Percentiles rank a stretch among this genome's conserved stretches.
Conservation (phyloP, 2,113 vertebrate genomes). For the Thunnus maccoyii region DNA sequence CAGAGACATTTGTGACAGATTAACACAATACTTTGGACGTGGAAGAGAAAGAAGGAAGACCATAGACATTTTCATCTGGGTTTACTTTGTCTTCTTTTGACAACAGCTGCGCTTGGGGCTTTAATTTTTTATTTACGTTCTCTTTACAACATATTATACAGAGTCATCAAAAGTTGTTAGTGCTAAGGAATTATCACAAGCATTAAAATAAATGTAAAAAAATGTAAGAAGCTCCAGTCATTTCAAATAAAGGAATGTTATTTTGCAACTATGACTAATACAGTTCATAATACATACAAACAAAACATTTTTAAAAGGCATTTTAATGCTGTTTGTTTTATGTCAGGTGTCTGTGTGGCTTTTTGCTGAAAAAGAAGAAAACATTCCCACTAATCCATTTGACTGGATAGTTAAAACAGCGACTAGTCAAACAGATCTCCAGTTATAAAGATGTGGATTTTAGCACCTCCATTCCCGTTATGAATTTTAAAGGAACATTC, state of each 20-base stretch:
- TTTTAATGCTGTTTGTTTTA: constrained; percentile 75
- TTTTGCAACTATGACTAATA: constrained; percentile 62
- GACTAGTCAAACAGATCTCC: constrained; percentile 61
- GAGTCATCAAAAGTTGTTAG: constrained; percentile 70
- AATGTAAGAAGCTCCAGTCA: constrained; percentile 68
- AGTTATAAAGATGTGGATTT: constrained; percentile 62
- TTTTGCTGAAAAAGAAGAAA: constrained; percentile 56
- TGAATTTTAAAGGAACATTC: constrained; percentile 75
- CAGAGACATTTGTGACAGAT: constrained; percentile 22
- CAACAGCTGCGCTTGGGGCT: constrained; percentile 67
- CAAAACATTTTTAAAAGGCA: constrained; percentile 63
- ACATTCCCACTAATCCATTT: constrained; percentile 62
- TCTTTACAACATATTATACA: constrained; percentile 85
- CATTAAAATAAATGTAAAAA: constrained; percentile 79
- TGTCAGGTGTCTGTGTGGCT: constrained; percentile 79
- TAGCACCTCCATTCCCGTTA: constrained; percentile 71
- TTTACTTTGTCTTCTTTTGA: constrained; percentile 78
- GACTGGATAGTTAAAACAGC: constrained; percentile 72
- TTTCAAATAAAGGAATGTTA: constrained; percentile 78
- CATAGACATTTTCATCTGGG: constrained; percentile 60
- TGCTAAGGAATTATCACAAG: constrained; percentile 69
- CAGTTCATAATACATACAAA: constrained; percentile 73
- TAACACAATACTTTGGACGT: neutral
- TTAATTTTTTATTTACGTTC: constrained; percentile 78
- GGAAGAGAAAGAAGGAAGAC: constrained; percentile 25